Percentiles rank a stretch among this genome's conserved stretches.
phyloP scores from a whole-genome alignment of 1,140 invertebrate species.

The Drosophila sp. region DNA sequence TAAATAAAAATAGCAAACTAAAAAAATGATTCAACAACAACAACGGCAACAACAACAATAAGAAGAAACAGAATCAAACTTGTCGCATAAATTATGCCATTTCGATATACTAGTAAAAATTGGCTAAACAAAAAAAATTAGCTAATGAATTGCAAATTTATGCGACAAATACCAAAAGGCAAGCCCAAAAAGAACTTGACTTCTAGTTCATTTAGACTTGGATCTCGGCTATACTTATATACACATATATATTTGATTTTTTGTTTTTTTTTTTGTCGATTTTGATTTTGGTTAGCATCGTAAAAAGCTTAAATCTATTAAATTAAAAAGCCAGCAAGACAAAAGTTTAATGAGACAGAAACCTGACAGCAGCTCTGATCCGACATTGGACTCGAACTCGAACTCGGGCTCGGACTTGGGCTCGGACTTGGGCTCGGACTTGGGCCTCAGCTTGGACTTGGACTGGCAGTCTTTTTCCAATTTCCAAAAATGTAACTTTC shows the following conservation, averaged over 20 bases:
- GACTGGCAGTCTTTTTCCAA: constrained; percentile 42
- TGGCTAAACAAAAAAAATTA: constrained; percentile 67
- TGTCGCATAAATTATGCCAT: constrained; percentile 79
- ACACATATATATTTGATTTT: constrained; percentile 16
- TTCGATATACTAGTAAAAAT: constrained; percentile 53
- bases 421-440: constrained; percentile 15
- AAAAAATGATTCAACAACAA: background rate
- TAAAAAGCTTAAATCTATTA: constrained; percentile 74
- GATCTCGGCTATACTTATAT: constrained; percentile 23
- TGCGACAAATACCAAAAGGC: constrained; percentile 56
- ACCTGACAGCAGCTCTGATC: constrained; percentile 52
- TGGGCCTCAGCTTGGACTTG: background rate
- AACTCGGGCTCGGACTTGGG: constrained; percentile 15
- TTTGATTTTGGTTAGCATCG: constrained; percentile 51
- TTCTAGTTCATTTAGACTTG: constrained; percentile 73
- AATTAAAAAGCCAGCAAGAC: constrained; percentile 62
- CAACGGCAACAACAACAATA: background rate
- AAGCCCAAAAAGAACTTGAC: constrained; percentile 80
- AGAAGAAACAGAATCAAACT: constrained; percentile 47
- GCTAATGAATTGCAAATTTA: constrained; percentile 79
- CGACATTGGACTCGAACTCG: constrained; percentile 7
- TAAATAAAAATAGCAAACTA: constrained; percentile 62
- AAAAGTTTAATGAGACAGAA: constrained; percentile 80
- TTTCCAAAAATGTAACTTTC: constrained; percentile 82
- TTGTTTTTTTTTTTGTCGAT: constrained; percentile 34